These are phyloP conservation scores for Norana najaformis DNA, from an alignment of 2,888 invertebrate genomes.

Conservation along the genomic window DNA sequence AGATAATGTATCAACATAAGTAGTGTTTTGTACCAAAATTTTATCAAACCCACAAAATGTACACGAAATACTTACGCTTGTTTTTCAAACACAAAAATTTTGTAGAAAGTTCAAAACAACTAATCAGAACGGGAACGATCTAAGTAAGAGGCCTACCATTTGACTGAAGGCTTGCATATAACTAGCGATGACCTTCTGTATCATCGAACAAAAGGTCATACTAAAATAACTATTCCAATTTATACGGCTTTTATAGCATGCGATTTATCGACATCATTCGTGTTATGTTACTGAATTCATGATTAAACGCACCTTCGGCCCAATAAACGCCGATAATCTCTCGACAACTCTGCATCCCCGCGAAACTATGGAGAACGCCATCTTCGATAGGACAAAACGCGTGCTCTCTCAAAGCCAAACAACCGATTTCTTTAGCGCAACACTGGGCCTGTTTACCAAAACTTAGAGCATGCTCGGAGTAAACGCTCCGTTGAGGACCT, in stretches of 20 bases:
- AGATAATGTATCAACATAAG: too few relatives aligned
- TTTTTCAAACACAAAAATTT: background rate
- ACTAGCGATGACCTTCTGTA: background rate
- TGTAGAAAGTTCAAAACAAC: too few relatives aligned
- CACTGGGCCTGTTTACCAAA: background rate
- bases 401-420: background rate
- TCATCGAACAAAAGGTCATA: background rate
- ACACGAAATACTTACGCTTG: background rate
- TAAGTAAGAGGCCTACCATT: background rate
- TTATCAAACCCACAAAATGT: background rate
- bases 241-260: background rate
- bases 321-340: background rate
- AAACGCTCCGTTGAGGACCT: background rate
- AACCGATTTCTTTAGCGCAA: background rate
- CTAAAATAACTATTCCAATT: background rate
- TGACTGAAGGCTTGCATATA: background rate
- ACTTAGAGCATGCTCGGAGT: background rate
- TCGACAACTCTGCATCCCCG: background rate
- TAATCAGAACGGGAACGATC: background rate
- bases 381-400: background rate
- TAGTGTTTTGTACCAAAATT: background rate
- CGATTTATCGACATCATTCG: background rate
- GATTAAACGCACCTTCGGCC: background rate
- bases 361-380: background rate
- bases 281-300: background rate